Percentiles rank a stretch among this genome's conserved stretches.
phyloP scores from a whole-genome alignment of 2,797 vertebrate genomes.

The Scarus forsteni region DNA sequence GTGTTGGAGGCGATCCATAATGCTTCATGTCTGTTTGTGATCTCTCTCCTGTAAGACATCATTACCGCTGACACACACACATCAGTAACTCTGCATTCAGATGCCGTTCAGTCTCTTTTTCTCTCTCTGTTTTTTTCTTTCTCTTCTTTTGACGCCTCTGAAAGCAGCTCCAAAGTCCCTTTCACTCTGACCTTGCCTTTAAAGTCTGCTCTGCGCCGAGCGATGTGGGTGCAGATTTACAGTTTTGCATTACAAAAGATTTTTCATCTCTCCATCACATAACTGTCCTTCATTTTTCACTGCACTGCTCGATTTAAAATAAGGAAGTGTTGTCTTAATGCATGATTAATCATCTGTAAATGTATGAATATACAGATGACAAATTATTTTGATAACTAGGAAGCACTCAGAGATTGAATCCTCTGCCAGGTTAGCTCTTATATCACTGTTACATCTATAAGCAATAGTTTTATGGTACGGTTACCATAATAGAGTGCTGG shows the following conservation, averaged over 20 bases:
- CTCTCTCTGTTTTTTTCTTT: constrained; percentile 18
- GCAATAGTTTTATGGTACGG: too few relatives aligned
- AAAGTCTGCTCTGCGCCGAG: constrained; percentile 2
- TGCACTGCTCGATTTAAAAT: not conserved
- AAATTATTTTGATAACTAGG: too few relatives aligned
- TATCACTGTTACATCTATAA: too few relatives aligned
- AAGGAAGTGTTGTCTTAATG: not conserved
- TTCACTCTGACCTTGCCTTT: constrained; percentile 34
- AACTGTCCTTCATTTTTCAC: constrained; percentile 2
- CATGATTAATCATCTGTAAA: not conserved
- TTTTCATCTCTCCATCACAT: constrained; percentile 5
- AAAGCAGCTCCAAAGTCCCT: constrained; percentile 29
- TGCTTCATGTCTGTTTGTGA: constrained; percentile 3
- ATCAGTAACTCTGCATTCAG: constrained; percentile 21
- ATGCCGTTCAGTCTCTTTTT: constrained; percentile 17
- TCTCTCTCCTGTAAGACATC: constrained; percentile 21
- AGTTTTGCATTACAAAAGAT: constrained; percentile 12
- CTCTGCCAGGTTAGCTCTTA: too few relatives aligned
- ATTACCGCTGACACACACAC: constrained; percentile 13
- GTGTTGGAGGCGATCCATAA: constrained; percentile 8
- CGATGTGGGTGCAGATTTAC: not conserved
- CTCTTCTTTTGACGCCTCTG: constrained; percentile 30
- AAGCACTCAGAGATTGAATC: too few relatives aligned
- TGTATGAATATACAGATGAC: too few relatives aligned
- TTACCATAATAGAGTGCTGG: too few relatives aligned